Conservation (phyloP, 1,140 invertebrate genomes). For the Parapsyche elsis region DNA sequence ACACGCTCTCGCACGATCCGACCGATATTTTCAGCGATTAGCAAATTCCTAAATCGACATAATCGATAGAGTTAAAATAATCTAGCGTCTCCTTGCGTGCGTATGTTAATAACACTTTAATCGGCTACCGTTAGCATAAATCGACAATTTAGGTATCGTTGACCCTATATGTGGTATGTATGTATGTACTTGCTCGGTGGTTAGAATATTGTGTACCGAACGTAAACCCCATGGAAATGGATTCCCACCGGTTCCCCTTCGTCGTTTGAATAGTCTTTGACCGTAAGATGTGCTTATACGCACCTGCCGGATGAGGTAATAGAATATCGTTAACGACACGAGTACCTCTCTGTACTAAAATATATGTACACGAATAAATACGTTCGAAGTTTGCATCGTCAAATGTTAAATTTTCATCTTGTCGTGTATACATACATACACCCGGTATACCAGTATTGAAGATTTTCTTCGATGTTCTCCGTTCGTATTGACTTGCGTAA, state of each 20-base stretch:
- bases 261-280: neutral
- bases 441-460: too few relatives aligned
- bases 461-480: too few relatives aligned
- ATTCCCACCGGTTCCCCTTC: constrained; percentile 16
- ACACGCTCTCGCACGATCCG: neutral
- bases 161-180: neutral
- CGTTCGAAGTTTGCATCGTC: too few relatives aligned
- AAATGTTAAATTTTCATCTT: too few relatives aligned
- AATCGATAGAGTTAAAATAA: neutral
- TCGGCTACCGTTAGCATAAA: constrained; percentile 1
- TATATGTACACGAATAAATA: too few relatives aligned
- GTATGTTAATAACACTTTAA: neutral
- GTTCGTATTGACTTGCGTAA: too few relatives aligned
- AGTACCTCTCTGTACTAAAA: too few relatives aligned
- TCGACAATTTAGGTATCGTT: neutral
- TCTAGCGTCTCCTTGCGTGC: too few relatives aligned
- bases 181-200: neutral
- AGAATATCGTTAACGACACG: too few relatives aligned
- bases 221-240: neutral
- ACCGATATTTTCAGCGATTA: constrained; percentile 32
- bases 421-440: too few relatives aligned
- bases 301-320: constrained; percentile 55
- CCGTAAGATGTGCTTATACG: neutral
- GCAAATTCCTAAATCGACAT: constrained; percentile 28
- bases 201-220: neutral